These are phyloP conservation scores for Akabosia matsudoensis DNA, from an alignment of 1,140 invertebrate genomes.

Conservation along the genomic window DNA sequence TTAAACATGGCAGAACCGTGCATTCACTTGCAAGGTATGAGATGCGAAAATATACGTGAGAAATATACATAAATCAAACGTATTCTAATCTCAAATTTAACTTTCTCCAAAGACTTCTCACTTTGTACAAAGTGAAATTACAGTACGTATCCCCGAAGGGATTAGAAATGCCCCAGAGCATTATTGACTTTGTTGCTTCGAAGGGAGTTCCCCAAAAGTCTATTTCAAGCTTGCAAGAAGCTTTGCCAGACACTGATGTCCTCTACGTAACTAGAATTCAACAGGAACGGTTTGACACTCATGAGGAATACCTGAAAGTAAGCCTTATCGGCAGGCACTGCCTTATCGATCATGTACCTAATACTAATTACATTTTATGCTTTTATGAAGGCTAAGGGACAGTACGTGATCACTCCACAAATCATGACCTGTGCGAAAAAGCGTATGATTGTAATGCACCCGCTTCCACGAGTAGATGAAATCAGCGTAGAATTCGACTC, in stretches of 20 bases:
- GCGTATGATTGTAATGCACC: conserved; percentile 96
- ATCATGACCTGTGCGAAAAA: conserved; percentile 91
- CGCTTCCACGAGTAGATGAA: conserved; percentile 89
- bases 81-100: conserved; percentile 6
- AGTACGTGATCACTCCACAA: conserved; percentile 86
- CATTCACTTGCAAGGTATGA: conserved; percentile 83
- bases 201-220: conserved; percentile 70
- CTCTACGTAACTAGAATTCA: conserved; percentile 98
- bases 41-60: background rate
- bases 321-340: background rate
- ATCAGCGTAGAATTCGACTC: conserved; percentile 91
- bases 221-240: conserved; percentile 69
- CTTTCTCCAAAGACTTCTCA: conserved; percentile 63
- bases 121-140: conserved; percentile 82
- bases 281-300: conserved; percentile 79
- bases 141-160: conserved; percentile 82
- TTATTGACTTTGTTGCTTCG: conserved; percentile 71
- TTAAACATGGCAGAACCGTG: conserved; percentile 96
- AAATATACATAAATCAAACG: background rate
- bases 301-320: conserved; percentile 83
- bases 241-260: conserved; percentile 89
- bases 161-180: conserved; percentile 85
- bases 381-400: conserved; percentile 70
- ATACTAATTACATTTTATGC: conserved; percentile 22
- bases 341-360: background rate